phyloP scores from a whole-genome alignment of 2,797 vertebrate genomes.

The Pygocentrus nattereri region DNA sequence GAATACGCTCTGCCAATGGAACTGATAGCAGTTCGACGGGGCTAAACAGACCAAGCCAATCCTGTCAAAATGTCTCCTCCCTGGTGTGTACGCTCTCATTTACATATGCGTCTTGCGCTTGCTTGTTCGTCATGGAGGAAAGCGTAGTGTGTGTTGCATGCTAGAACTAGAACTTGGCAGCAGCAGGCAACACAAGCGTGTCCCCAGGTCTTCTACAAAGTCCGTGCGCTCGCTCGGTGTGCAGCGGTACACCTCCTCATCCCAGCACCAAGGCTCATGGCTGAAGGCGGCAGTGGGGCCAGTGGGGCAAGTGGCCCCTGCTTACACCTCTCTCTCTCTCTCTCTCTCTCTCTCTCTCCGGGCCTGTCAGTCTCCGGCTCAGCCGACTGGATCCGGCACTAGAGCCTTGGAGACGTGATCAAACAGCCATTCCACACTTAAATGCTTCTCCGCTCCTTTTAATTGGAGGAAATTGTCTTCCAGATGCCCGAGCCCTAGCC shows the following conservation, averaged over 20 bases:
- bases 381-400: constrained; percentile 73
- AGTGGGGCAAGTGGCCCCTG: constrained; percentile 24
- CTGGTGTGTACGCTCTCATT: constrained; percentile 61
- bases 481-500: constrained; percentile 73
- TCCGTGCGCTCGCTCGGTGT: constrained; percentile 15
- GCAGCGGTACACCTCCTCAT: constrained; percentile 36
- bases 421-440: constrained; percentile 70
- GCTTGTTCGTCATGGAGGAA: constrained; percentile 39
- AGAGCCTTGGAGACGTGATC: constrained; percentile 65
- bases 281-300: constrained; percentile 33
- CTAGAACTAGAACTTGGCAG: constrained; percentile 52
- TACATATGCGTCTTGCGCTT: constrained; percentile 62
- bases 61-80: constrained; percentile 66
- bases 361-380: constrained; percentile 69
- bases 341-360: constrained; percentile 46
- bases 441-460: constrained; percentile 75
- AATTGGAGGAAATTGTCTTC: constrained; percentile 80
- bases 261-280: constrained; percentile 29
- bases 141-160: constrained; percentile 47
- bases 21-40: constrained; percentile 62
- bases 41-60: constrained; percentile 63
- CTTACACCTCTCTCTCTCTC: constrained; percentile 37
- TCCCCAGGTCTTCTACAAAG: constrained; percentile 45
- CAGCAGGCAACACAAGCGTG: constrained; percentile 27
- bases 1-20: constrained; percentile 60